phyloP scores from a whole-genome alignment of 2,113 vertebrate species.

The Xenopus borealis region DNA sequence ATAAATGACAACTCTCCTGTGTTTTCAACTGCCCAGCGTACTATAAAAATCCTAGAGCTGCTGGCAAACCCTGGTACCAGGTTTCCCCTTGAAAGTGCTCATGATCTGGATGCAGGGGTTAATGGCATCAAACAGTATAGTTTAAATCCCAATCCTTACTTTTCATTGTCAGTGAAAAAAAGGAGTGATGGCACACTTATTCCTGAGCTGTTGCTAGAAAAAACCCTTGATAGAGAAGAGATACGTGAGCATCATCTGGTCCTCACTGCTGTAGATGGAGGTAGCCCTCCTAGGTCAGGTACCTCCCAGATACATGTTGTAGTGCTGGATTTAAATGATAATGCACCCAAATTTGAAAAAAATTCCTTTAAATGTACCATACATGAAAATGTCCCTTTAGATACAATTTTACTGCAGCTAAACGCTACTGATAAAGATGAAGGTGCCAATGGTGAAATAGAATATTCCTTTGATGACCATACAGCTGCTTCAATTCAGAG shows the following conservation, averaged over 20 bases:
- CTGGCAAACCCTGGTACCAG: slow-evolving; percentile 62
- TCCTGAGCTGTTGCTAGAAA: slow-evolving; percentile 73
- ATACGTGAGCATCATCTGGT: slow-evolving; percentile 66
- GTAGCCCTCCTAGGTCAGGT: slow-evolving; percentile 64
- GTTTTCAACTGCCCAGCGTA: slow-evolving; percentile 61
- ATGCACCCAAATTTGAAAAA: slow-evolving; percentile 69
- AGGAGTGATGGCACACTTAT: slow-evolving; percentile 72
- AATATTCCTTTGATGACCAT: slow-evolving; percentile 72
- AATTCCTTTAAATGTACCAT: slow-evolving; percentile 61
- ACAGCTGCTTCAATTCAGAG: slow-evolving; percentile 61
- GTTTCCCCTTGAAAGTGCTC: slow-evolving; percentile 71
- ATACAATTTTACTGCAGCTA: slow-evolving; percentile 63
- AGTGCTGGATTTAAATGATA: slow-evolving; percentile 83
- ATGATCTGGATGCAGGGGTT: slow-evolving; percentile 72
- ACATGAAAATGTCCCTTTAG: slow-evolving; percentile 62
- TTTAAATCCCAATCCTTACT: slow-evolving; percentile 65
- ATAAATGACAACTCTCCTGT: slow-evolving; percentile 76
- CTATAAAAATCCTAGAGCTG: slow-evolving; percentile 67
- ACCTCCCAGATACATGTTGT: slow-evolving; percentile 65
- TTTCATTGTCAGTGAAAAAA: slow-evolving; percentile 68
- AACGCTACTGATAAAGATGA: slow-evolving; percentile 72
- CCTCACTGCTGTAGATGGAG: slow-evolving; percentile 72
- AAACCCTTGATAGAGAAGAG: slow-evolving; percentile 68
- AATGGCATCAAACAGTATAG: slow-evolving; percentile 68
- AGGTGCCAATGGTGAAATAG: slow-evolving; percentile 72